Percentiles rank a stretch among this genome's conserved stretches.
Conservation (phyloP, 2,888 invertebrate genomes). For the Lasioglossum marginatum region DNA sequence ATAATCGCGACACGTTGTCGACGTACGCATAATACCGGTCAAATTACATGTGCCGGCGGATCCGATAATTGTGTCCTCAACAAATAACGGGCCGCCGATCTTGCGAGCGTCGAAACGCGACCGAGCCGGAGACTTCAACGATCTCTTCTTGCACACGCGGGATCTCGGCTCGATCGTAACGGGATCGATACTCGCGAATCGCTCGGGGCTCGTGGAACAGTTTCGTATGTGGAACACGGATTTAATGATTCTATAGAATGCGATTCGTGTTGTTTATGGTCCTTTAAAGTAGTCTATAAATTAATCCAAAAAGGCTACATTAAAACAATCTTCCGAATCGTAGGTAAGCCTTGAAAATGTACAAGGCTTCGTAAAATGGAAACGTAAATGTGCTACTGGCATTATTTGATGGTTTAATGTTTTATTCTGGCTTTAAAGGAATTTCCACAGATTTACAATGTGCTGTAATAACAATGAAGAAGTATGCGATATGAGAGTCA, state of each 20-base stretch:
- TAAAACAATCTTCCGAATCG: not conserved
- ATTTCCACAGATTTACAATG: not conserved
- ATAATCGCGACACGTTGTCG: constrained; percentile 81
- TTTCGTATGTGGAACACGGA: not conserved
- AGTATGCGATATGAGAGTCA: constrained; percentile 39
- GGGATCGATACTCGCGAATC: constrained; percentile 7
- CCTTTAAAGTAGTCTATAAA: not conserved
- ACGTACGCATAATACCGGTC: constrained; percentile 71
- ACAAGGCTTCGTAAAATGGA: too few species aligned
- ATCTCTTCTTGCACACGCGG: constrained; percentile 13
- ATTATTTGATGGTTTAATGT: too few species aligned
- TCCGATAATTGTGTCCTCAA: constrained; percentile 77
- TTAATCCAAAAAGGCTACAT: too few species aligned
- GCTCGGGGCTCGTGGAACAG: not conserved
- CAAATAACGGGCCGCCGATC: constrained; percentile 71
- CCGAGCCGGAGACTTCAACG: not conserved
- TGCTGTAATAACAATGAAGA: not conserved
- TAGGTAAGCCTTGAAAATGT: not conserved
- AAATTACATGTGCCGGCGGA: constrained; percentile 76
- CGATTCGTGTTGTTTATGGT: not conserved
- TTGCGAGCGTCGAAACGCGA: constrained; percentile 25
- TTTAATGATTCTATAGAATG: not conserved
- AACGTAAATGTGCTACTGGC: not conserved
- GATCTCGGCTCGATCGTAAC: constrained; percentile 1
- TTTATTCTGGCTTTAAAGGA: not conserved